Base-by-base conservation (phyloP, 1,140 invertebrate species). In the Zaprionus kolodkinae region DNA sequence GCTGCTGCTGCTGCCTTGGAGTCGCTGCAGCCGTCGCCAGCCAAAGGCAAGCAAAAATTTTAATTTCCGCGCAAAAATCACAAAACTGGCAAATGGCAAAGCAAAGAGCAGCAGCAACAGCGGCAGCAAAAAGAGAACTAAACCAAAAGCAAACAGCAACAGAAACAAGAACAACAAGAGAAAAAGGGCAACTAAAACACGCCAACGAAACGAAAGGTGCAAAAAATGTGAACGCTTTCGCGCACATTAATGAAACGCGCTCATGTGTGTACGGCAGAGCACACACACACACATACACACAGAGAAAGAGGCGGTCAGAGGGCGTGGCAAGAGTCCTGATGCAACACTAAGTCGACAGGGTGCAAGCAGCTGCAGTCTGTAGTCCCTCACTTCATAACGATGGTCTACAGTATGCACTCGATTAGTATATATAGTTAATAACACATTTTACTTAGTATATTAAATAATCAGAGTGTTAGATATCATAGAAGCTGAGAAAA, bases 61-160 rank as follows among this genome's bases (percentile, higher is more conserved):
- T 91, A 89, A 91, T 91, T 91, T 91, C 89, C 89, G 84, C 79
- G 89, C 64, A 72, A 80, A 79, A 81, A 84, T 88, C 78, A 76
- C 78, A 74, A 76, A 86, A 54, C 64, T 64, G 62, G 35, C 60
- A 85, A 78, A 84, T 62, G 78, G 57, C 68, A 64, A 60, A 56
- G 73, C 73, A 76, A 63, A 76, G 55, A 71, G 38, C 72, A 35
- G 52, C 21, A 52, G 17, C 15, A 43, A 45, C 21, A 52, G 17
- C 15, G 35, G 43, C 67, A 40, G 17, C 40, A 55, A 25, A 64
- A 36, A 69, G 38, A 68, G 12, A 59, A 43, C 45, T 40, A 62
- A 52, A 57, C 33, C 56, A 55, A 59, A 61, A 50, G 43, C 64
- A 40, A 30, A 30, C n/a, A 61, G 55, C 45, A 48, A 48, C 45